These are phyloP conservation scores for Drosophila neotestacea DNA, from an alignment of 2,888 invertebrate species.

Conservation along the genomic window DNA sequence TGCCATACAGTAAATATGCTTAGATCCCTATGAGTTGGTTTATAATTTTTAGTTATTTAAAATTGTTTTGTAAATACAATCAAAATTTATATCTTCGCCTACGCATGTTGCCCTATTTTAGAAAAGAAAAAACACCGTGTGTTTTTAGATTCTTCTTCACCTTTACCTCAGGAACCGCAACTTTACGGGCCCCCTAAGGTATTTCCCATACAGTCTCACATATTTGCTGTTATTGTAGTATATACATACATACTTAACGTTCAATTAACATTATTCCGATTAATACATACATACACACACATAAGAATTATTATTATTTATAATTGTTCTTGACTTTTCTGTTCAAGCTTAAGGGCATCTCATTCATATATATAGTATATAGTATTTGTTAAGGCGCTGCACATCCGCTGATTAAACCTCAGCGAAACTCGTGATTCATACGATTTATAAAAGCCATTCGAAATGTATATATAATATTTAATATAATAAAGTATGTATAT, in stretches of 20 bases:
- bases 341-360: conserved; percentile 27
- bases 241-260: conserved; percentile 13
- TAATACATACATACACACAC: conserved; percentile 24
- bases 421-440: conserved; percentile 44
- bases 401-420: conserved; percentile 64
- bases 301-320: conserved; percentile 3
- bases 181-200: neutral
- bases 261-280: conserved; percentile 24
- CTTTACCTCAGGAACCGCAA: conserved; percentile 8
- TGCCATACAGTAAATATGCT: conserved; percentile 41
- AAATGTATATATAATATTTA: conserved; percentile 60
- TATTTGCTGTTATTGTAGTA: conserved; percentile 74
- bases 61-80: conserved; percentile 71
- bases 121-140: conserved; percentile 3
- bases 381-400: conserved; percentile 65
- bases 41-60: conserved; percentile 41
- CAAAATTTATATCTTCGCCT: conserved; percentile 62
- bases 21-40: conserved; percentile 45
- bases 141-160: conserved; percentile 22
- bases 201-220: conserved; percentile 70
- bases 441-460: conserved; percentile 49
- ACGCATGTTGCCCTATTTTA: conserved; percentile 6
- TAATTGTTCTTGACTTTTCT: conserved; percentile 18
- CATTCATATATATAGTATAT: conserved; percentile 14
- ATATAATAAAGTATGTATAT: conserved; percentile 33